phyloP scores from a whole-genome alignment of 2,888 invertebrate species.

The Hoplodrina blanda region DNA sequence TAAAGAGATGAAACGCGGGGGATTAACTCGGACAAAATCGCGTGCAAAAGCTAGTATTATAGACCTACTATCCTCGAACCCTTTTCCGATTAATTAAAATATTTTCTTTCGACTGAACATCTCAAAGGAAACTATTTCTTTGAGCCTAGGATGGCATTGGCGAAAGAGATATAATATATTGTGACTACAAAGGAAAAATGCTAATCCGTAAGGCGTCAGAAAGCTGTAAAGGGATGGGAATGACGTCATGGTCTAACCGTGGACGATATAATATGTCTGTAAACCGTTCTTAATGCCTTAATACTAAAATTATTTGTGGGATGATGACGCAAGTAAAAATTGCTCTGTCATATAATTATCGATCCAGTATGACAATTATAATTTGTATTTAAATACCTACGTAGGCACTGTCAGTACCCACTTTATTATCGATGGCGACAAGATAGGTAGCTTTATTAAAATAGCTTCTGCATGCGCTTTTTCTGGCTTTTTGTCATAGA shows the following conservation, averaged over 20 bases:
- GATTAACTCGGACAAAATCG: no score
- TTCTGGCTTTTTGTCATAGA: no score
- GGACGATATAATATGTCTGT: conserved; percentile 9
- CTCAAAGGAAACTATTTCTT: conserved; percentile 2
- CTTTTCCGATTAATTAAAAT: conserved; percentile 4
- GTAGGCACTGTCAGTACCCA: background rate
- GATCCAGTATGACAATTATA: background rate
- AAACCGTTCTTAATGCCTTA: background rate
- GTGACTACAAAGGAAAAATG: conserved; percentile 43
- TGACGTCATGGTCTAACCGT: conserved; percentile 41
- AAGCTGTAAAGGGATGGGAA: conserved; percentile 9
- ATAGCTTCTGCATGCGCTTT: no score
- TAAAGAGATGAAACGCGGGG: no score
- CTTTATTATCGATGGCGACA: conserved; percentile 1
- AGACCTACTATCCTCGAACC: background rate
- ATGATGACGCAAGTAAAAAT: conserved; percentile 2
- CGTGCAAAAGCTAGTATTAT: no score
- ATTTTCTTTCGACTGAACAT: background rate
- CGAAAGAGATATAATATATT: background rate
- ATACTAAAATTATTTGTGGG: background rate
- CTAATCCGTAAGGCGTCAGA: conserved; percentile 39
- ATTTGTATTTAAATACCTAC: background rate
- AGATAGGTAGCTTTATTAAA: background rate
- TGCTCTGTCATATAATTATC: conserved; percentile 11
- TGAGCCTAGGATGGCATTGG: background rate